phyloP scores from a whole-genome alignment of 2,113 vertebrate species.

The Neomonachus schauinslandi region DNA sequence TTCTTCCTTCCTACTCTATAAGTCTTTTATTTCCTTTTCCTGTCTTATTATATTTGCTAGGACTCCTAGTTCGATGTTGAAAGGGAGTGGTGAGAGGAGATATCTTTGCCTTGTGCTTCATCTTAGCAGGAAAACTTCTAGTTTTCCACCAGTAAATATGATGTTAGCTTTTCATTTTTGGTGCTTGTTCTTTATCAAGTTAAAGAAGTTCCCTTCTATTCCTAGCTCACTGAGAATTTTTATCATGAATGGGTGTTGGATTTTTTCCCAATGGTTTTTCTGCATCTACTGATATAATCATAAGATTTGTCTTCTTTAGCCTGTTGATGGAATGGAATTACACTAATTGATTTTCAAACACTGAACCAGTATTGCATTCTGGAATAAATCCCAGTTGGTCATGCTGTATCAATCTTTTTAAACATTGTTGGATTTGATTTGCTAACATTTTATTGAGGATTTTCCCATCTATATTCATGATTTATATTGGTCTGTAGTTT shows the following conservation, averaged over 20 bases:
- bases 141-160: neutral
- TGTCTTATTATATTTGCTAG: neutral
- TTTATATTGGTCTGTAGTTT: neutral
- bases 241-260: neutral
- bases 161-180: neutral
- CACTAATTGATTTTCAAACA: neutral
- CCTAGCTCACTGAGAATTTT: neutral
- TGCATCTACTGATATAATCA: neutral
- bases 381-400: neutral
- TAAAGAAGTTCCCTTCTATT: neutral
- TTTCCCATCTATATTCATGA: neutral
- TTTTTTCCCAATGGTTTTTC: neutral
- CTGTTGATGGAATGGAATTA: neutral
- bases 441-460: neutral
- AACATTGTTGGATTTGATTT: neutral
- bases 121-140: neutral
- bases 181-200: neutral
- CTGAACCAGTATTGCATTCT: neutral
- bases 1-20: neutral
- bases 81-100: neutral
- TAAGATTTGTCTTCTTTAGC: neutral
- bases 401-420: neutral
- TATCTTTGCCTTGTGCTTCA: neutral
- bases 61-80: neutral
- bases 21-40: neutral